Percentiles rank a stretch among this genome's conserved stretches.
These are phyloP conservation scores for Pseudorasbora parva DNA, from an alignment of 2,113 vertebrate genomes.

Conservation along the genomic window DNA sequence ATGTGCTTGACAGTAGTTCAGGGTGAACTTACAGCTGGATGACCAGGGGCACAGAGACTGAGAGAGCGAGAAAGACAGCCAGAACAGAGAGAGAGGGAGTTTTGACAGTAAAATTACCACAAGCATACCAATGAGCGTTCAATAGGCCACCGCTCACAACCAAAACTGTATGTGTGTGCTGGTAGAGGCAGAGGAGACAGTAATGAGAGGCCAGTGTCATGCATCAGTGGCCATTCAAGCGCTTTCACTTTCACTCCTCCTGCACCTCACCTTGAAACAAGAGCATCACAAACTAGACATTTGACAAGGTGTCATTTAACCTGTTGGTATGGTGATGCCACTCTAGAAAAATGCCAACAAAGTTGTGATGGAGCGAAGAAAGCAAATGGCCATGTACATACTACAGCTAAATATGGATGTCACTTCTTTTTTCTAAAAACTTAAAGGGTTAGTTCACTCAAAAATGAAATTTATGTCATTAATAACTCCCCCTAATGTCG, in stretches of 20 bases:
- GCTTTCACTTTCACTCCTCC: conserved; percentile 47
- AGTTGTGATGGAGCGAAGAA: conserved; percentile 74
- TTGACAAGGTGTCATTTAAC: conserved; percentile 94
- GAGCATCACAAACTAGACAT: conserved; percentile 32
- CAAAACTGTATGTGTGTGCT: conserved; percentile 69
- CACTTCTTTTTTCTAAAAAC: background rate
- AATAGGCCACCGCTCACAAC: conserved; percentile 85
- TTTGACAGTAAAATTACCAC: conserved; percentile 90
- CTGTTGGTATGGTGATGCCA: conserved; percentile 78
- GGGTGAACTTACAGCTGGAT: conserved; percentile 88
- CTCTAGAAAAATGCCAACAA: conserved; percentile 87
- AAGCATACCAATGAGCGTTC: conserved; percentile 82
- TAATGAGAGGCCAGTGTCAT: conserved; percentile 98
- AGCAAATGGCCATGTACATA: conserved; percentile 31
- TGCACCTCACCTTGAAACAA: conserved; percentile 78
- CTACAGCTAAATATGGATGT: background rate
- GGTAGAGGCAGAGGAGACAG: conserved; percentile 94
- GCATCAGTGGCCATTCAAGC: conserved; percentile 87
- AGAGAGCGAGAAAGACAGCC: conserved; percentile 23
- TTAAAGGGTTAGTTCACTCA: no score
- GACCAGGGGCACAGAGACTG: conserved; percentile 81
- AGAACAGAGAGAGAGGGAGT: conserved; percentile 75
- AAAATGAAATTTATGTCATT: no score
- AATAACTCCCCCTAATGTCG: no score
- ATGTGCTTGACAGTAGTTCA: conserved; percentile 86